phyloP scores from a whole-genome alignment of 53 echinoderm and acorn worm species.

The Glandiceps talaboti region DNA sequence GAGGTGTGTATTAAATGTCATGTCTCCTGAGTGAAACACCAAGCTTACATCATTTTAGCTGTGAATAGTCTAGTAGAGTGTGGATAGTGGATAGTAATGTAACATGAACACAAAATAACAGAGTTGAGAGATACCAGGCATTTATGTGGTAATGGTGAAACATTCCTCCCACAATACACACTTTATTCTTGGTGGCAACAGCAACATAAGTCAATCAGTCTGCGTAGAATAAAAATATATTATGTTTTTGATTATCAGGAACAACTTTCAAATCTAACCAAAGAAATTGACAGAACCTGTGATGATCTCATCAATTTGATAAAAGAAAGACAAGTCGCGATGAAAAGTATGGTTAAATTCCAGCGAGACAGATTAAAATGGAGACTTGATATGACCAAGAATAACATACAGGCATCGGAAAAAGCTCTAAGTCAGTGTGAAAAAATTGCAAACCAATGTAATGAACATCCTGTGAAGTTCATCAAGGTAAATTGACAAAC shows the following conservation, averaged over 20 bases:
- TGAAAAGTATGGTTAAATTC: background rate
- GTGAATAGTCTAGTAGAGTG: no score
- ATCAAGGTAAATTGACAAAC: background rate
- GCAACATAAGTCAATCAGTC: no score
- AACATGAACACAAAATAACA: no score
- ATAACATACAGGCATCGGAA: background rate
- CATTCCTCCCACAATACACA: no score
- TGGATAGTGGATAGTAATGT: no score
- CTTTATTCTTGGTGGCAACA: no score
- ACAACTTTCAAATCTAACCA: background rate
- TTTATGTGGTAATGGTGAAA: no score
- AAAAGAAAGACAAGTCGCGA: background rate
- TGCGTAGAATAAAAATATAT: no score
- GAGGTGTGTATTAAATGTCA: no score
- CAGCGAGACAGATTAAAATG: background rate
- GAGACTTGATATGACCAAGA: background rate
- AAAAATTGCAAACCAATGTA: background rate
- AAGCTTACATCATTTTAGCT: no score
- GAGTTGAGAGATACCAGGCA: no score
- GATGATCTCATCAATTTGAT: background rate
- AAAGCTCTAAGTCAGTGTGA: background rate
- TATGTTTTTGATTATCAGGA: background rate
- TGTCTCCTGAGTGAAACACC: no score
- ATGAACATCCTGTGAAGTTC: background rate
- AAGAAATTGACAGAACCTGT: background rate